Conservation (phyloP, 2,113 vertebrate genomes). For the Paraplagusia blochii region DNA sequence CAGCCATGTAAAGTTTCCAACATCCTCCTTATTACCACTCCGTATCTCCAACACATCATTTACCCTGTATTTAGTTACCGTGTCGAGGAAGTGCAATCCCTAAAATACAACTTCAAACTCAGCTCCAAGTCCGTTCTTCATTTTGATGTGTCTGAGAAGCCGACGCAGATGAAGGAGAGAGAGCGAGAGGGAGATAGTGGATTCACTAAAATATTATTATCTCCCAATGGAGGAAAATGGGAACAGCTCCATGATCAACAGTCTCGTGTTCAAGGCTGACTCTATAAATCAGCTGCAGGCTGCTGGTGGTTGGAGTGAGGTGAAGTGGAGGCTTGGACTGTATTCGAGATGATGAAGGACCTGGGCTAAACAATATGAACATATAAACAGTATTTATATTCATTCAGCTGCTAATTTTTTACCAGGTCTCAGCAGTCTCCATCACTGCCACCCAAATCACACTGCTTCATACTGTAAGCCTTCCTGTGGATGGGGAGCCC, state of each 20-base stretch:
- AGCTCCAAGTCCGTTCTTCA: conserved; percentile 34
- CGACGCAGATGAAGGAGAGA: conserved; percentile 13
- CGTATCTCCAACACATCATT: conserved; percentile 8
- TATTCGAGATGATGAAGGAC: too few relatives aligned
- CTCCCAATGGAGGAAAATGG: conserved; percentile 49
- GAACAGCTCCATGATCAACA: conserved; percentile 42
- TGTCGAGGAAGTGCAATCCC: neutral
- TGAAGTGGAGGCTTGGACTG: neutral
- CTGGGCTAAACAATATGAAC: too few relatives aligned
- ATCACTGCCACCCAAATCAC: too few relatives aligned
- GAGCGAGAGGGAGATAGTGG: neutral
- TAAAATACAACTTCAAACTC: conserved; percentile 8
- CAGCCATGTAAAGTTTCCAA: neutral
- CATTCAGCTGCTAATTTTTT: too few relatives aligned
- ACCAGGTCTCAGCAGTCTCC: too few relatives aligned
- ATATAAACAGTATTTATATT: too few relatives aligned
- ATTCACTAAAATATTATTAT: conserved; percentile 24
- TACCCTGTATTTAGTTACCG: conserved; percentile 1
- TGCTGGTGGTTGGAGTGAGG: neutral
- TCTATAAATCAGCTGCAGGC: conserved; percentile 75
- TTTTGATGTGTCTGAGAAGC: conserved; percentile 22
- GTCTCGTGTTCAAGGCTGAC: conserved; percentile 76
- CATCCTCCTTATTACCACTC: neutral
- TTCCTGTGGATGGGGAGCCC: too few relatives aligned
- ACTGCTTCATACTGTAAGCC: too few relatives aligned